phyloP scores from a whole-genome alignment of 1,140 invertebrate species.

The Drosophila baimaii region DNA sequence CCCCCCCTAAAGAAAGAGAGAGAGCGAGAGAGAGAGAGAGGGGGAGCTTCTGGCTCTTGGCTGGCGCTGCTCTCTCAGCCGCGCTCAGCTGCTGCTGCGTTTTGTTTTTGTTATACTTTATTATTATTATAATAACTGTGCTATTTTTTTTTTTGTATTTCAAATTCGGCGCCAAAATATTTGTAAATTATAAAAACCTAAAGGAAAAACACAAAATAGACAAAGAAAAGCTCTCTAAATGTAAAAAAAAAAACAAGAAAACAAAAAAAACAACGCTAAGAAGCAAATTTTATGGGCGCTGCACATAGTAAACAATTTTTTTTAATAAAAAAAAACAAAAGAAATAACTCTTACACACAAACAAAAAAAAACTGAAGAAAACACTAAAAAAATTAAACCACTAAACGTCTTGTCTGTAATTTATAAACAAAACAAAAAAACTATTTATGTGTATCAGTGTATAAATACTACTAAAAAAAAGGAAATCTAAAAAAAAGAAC shows the following conservation, averaged over 20 bases:
- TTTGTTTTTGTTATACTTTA: constrained; percentile 69
- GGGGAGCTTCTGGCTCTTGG: not conserved
- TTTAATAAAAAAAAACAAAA: constrained; percentile 36
- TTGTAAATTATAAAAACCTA: constrained; percentile 72
- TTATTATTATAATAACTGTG: constrained; percentile 70
- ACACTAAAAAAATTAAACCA: constrained; percentile 48
- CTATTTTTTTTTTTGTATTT: constrained; percentile 54
- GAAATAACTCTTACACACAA: constrained; percentile 12
- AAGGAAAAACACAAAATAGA: constrained; percentile 46
- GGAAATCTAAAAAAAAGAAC: constrained; percentile 6
- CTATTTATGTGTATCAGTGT: constrained; percentile 68
- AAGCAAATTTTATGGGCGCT: constrained; percentile 65
- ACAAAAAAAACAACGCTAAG: constrained; percentile 10
- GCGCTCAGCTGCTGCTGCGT: constrained; percentile 17
- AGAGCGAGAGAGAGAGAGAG: constrained; percentile 3
- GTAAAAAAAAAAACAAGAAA: constrained; percentile 55
- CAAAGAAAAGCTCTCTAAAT: constrained; percentile 65
- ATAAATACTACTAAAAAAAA: constrained; percentile 51
- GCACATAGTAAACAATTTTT: constrained; percentile 74
- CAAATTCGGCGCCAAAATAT: constrained; percentile 74
- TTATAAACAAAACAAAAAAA: constrained; percentile 61
- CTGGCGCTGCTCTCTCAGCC: constrained; percentile 26
- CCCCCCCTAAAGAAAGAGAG: not conserved
- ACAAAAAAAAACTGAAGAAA: constrained; percentile 20
- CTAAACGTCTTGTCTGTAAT: constrained; percentile 77